Percentiles rank a stretch among this genome's conserved stretches.
Evolutionary conservation across 2,113 vertebrate genomes (phyloP).

Genomic region (Scopus umbretta): DNA sequence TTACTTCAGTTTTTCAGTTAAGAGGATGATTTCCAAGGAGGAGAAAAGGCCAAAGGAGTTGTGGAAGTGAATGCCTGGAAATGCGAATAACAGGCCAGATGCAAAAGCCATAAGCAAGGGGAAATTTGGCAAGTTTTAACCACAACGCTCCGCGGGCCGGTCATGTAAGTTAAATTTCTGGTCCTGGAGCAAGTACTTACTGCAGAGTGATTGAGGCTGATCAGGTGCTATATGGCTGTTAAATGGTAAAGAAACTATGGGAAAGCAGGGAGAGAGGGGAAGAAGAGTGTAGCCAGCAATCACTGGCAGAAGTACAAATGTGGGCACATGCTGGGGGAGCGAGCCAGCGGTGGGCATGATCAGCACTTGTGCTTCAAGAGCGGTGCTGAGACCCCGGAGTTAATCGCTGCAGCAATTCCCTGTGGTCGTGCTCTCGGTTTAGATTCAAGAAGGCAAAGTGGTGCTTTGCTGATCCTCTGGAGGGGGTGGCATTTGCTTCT

Average conservation of each 20-base stretch:
- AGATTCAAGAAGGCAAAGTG: not conserved
- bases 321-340: not conserved
- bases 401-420: not conserved
- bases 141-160: accelerated
- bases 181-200: not conserved
- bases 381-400: not conserved
- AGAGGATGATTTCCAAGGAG: not conserved
- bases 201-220: not conserved
- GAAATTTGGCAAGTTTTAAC: not conserved
- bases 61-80: not conserved
- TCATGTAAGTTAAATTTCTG: not conserved
- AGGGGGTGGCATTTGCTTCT: not conserved
- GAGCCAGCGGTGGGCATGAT: not conserved
- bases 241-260: not conserved
- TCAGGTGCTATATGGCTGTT: not conserved
- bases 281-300: not conserved
- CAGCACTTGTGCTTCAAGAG: not conserved
- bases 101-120: not conserved
- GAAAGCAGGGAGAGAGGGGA: not conserved
- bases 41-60: not conserved
- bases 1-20: not conserved
- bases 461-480: not conserved
- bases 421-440: accelerated
- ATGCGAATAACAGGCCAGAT: not conserved
- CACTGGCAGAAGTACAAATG: not conserved